Base-by-base conservation (phyloP, 2,888 invertebrate genomes). In the Synanthedon tipuliformis region DNA sequence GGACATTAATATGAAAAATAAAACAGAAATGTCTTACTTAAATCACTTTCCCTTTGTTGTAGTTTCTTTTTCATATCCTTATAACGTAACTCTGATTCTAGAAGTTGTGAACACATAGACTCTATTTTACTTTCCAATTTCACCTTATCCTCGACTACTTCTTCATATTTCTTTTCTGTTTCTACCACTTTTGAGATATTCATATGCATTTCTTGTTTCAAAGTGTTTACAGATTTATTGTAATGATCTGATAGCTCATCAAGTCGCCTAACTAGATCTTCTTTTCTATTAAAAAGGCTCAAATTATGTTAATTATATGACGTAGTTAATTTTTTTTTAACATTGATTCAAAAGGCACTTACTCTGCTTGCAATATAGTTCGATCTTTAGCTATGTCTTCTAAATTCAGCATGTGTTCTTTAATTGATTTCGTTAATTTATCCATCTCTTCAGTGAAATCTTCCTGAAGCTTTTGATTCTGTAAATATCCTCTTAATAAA, bases 351-450 rank as follows among this genome's bases (percentile, higher is more conserved):
- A 34, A 34, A 8, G 34, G n/a, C 3, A 67, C 75, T 73, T 68
- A 87, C 86, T 86, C 86, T 3, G 61, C 41, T 64, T 82, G 75
- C 50, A 86, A 64, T 59, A 75, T 81, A 56, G 77, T 75, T 12
- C 84, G 77, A 55, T 78, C 78, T 11, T 68, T 64, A 7, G 71
- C 78, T 50, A 86, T 82, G 61, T 79, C 79, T 63, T 81, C 77
- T 50, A 86, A 70, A 60, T 81, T 73, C 11, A 55, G 58, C 3
- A 75, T 78, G 58, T 83, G 81, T 59, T 77, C 73, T 57, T 61
- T 66, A 18, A 85, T 78, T 2, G 78, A 81, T 57, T 76, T 73
- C 10, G 75, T 80, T 55, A 87, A 61, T 54, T 72, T 78, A 48
- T 62, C 69, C 7, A 87, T 62, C 63, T 86, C 77, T 52, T 62